A percentile compares a stretch with the other conserved stretches of the same genome.
Conservation (phyloP, 2,113 vertebrate species). For the Thermophis baileyi region DNA sequence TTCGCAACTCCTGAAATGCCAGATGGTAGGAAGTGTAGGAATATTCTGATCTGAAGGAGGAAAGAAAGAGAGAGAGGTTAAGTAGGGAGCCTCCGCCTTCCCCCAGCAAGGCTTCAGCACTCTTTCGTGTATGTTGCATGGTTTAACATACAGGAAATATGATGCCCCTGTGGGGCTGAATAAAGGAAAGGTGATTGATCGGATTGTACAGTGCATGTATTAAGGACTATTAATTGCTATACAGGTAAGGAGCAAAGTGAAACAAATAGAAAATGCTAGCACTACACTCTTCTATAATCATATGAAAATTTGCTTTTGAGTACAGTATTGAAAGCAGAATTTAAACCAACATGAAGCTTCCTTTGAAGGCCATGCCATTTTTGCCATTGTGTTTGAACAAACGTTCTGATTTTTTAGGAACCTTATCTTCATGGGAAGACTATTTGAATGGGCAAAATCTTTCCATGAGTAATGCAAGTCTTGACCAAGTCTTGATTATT, state of each 20-base stretch:
- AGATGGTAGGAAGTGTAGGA: neutral
- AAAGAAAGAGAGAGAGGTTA: neutral
- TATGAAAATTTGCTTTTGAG: neutral
- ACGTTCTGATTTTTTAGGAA: neutral
- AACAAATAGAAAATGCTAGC: neutral
- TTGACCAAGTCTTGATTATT: neutral
- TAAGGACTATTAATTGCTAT: neutral
- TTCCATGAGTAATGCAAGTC: neutral
- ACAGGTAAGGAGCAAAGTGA: neutral
- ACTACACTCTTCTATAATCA: neutral
- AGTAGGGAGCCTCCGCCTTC: neutral
- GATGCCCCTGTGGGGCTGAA: neutral
- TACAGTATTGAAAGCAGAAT: neutral
- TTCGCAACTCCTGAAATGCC: conserved; percentile 7
- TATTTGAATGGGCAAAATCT: neutral
- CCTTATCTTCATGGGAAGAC: neutral
- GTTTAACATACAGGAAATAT: conserved; percentile 29
- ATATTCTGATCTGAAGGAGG: neutral
- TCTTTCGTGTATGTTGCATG: neutral
- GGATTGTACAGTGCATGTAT: neutral
- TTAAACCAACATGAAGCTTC: neutral
- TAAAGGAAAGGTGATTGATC: conserved; percentile 9
- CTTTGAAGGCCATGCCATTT: neutral
- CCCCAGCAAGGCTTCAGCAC: neutral
- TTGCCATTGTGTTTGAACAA: neutral